Evolutionary conservation across 2,797 vertebrate genomes (phyloP).

Genomic region (Gymnothorax reevesii): DNA sequence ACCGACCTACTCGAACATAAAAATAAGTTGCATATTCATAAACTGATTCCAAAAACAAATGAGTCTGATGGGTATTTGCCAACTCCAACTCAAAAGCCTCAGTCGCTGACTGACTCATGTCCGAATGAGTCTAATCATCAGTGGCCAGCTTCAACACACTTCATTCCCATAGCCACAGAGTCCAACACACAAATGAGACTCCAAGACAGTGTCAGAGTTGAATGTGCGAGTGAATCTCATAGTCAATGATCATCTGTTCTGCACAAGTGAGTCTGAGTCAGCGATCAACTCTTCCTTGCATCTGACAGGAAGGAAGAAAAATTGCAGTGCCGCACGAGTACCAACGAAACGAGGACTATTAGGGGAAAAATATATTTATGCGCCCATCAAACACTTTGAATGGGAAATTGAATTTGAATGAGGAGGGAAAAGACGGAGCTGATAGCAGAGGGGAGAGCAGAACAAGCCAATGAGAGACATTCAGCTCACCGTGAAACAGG

Average conservation of each 20-base stretch:
- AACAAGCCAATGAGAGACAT: constrained; percentile 42
- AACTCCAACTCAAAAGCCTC: background rate
- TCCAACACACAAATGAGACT: background rate
- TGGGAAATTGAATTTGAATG: background rate
- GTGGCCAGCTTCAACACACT: background rate
- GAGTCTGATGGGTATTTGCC: too few species aligned
- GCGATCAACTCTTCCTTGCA: too few species aligned
- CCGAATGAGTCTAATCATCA: background rate
- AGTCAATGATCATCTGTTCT: too few species aligned
- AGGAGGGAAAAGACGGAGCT: constrained; percentile 14
- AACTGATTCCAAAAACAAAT: too few species aligned
- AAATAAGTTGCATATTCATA: too few species aligned
- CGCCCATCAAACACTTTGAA: background rate
- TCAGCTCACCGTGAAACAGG: background rate
- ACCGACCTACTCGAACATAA: too few species aligned
- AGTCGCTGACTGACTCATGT: background rate
- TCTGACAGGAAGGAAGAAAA: too few species aligned
- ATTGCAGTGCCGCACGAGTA: too few species aligned
- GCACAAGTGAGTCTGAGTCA: too few species aligned
- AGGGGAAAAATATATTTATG: too few species aligned
- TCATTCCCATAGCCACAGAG: background rate
- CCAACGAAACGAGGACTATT: background rate
- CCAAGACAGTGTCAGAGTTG: background rate
- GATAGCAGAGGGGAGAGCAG: constrained; percentile 43
- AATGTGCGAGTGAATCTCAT: background rate